Evolutionary conservation across 2,797 vertebrate genomes (phyloP).

Genomic region (Sardinella longiceps): DNA sequence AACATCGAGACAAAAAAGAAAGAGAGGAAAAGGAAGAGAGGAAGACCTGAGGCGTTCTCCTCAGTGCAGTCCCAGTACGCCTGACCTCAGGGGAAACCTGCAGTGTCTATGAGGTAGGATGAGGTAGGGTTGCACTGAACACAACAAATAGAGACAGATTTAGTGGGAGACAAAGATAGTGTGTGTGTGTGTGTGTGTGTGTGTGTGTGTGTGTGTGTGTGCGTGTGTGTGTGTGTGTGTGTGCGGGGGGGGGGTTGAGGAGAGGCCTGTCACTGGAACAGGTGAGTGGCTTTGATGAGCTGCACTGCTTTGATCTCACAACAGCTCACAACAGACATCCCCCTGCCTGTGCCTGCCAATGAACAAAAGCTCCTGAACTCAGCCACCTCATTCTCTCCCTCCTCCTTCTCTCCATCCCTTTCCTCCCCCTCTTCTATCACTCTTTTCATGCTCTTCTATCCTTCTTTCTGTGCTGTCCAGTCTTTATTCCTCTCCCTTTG

Average conservation of each 20-base stretch:
- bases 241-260: not conserved
- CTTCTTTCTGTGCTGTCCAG: not conserved
- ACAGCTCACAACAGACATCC: conserved; percentile 34
- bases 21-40: not conserved
- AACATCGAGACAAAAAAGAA: not conserved
- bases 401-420: conserved; percentile 11
- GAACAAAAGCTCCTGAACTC: conserved; percentile 57
- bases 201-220: not conserved
- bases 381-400: conserved; percentile 37
- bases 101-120: not conserved
- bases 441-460: not conserved
- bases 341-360: conserved; percentile 45
- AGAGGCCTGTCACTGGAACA: conserved; percentile 22
- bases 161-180: not conserved
- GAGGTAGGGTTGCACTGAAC: not conserved
- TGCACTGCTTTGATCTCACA: conserved; percentile 36
- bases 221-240: not conserved
- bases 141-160: not conserved
- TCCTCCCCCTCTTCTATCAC: conserved; percentile 47
- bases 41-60: not conserved
- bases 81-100: not conserved
- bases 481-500: not conserved
- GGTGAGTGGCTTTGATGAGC: conserved; percentile 39
- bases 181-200: not conserved
- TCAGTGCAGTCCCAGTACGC: not conserved